A percentile compares a stretch with the other conserved stretches of the same genome.
phyloP scores from a whole-genome alignment of 2,113 vertebrate species.

The Cichladusa arquata region DNA sequence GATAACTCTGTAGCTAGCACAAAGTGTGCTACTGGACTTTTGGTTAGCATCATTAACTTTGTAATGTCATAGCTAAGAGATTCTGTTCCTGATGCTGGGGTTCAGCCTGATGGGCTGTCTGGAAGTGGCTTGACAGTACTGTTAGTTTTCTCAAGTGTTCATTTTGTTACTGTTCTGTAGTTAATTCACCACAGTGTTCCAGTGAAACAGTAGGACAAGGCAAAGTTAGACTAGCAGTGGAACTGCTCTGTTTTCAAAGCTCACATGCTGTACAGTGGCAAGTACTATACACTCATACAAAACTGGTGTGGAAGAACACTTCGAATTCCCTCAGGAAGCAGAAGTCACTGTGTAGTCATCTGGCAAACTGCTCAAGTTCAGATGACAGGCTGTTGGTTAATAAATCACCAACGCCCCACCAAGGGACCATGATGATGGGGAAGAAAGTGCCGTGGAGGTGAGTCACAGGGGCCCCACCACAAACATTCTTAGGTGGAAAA shows the following conservation, averaged over 20 bases:
- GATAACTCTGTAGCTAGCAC: background rate
- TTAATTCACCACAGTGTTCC: background rate
- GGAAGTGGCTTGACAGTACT: background rate
- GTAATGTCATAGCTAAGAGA: background rate
- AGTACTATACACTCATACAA: background rate
- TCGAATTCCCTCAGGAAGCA: background rate
- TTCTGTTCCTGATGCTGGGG: background rate
- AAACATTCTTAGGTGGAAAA: conserved; percentile 38
- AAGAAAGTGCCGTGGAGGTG: conserved; percentile 1
- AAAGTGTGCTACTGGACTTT: background rate
- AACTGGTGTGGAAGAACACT: background rate
- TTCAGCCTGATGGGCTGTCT: background rate
- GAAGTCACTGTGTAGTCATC: background rate
- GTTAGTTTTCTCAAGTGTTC: background rate
- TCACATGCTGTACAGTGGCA: background rate
- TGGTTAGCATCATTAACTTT: background rate
- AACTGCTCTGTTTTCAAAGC: background rate
- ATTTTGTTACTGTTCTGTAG: background rate
- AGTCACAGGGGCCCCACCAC: conserved; percentile 49
- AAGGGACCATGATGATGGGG: background rate
- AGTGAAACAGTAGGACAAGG: background rate
- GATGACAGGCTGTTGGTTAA: background rate
- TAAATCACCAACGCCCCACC: conserved; percentile 34
- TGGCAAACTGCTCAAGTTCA: background rate
- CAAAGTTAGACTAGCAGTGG: background rate